Evolutionary conservation across 92 coral and sea anemone genomes (phyloP).

Genomic region (Porites lobata): DNA sequence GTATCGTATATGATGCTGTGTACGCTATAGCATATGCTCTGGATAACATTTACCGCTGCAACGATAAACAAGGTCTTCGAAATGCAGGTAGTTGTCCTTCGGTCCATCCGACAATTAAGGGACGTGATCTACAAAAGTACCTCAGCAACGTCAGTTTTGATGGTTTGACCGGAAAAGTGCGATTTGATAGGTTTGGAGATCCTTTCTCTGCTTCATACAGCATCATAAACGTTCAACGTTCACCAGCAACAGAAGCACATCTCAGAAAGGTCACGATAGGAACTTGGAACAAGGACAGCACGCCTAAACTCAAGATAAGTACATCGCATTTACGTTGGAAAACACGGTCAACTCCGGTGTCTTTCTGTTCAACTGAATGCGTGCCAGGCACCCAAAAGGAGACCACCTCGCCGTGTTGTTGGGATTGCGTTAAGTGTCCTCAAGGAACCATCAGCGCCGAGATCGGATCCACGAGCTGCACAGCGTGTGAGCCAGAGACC

Average conservation of each 20-base stretch:
- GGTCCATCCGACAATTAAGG: background rate
- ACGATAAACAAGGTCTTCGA: too few species aligned
- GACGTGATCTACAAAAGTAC: background rate
- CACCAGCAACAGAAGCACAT: too few species aligned
- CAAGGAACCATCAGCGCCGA: constrained; percentile 58
- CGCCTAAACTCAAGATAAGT: background rate
- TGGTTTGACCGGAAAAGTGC: background rate
- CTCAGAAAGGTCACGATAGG: background rate
- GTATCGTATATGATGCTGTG: background rate
- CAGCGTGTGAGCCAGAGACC: constrained; percentile 52
- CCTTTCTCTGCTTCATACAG: background rate
- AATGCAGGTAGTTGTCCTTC: background rate
- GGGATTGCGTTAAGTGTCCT: constrained; percentile 43
- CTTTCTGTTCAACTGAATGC: background rate
- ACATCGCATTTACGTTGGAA: background rate
- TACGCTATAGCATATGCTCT: background rate
- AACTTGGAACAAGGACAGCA: background rate
- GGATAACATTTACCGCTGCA: too few species aligned
- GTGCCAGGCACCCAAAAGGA: background rate
- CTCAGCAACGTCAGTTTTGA: background rate
- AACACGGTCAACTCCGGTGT: background rate
- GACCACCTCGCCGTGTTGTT: background rate
- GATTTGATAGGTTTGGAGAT: constrained; percentile 1
- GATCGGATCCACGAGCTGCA: constrained; percentile 63
- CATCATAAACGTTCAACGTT: background rate